phyloP scores from a whole-genome alignment of 2,113 vertebrate genomes.

The Furnarius figulus region DNA sequence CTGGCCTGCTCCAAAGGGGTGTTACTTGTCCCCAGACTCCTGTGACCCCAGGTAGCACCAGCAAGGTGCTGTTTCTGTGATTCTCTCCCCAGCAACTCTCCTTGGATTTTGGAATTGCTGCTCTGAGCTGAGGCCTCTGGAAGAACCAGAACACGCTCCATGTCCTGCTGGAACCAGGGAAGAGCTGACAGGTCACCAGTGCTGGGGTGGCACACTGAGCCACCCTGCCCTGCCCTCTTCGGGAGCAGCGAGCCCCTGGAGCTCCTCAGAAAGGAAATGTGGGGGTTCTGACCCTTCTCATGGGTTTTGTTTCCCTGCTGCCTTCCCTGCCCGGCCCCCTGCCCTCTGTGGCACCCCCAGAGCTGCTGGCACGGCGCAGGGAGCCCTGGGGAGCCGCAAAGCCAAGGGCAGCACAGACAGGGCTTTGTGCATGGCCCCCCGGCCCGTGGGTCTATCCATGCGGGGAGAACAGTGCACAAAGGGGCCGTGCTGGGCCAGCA shows the following conservation, averaged over 20 bases:
- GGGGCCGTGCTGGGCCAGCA: neutral
- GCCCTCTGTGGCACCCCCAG: neutral
- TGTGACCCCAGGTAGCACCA: neutral
- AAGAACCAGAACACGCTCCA: neutral
- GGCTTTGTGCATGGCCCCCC: neutral
- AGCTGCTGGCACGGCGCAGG: rapidly evolving
- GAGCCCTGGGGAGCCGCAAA: too few relatives aligned
- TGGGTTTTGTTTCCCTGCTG: neutral
- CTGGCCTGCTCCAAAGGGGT: neutral
- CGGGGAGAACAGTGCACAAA: neutral
- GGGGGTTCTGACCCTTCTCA: neutral
- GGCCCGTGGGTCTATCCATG: neutral
- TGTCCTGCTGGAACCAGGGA: neutral
- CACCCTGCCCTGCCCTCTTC: neutral
- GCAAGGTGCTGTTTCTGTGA: neutral
- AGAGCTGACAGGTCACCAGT: neutral
- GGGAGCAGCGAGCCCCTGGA: neutral
- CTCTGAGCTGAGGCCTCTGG: neutral
- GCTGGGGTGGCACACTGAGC: neutral
- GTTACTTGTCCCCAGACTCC: neutral
- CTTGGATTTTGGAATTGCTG: neutral
- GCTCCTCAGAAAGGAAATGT: neutral
- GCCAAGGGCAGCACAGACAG: neutral
- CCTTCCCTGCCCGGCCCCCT: neutral
- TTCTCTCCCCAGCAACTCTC: neutral